Conservation (phyloP, 2,888 invertebrate genomes). For the Ochropacha duplaris region DNA sequence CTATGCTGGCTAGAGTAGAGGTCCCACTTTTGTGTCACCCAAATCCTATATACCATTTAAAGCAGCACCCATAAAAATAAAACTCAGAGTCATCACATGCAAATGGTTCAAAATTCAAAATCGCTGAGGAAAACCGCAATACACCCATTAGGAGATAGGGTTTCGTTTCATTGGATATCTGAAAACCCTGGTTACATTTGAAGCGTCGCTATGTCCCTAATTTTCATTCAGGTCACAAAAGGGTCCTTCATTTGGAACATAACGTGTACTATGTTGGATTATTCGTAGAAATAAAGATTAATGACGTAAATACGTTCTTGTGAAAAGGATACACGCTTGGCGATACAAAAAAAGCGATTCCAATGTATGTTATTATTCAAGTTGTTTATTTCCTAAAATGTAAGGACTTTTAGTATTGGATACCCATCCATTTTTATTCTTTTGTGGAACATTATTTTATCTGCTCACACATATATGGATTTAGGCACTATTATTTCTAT, state of each 20-base stretch:
- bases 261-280: slow-evolving; percentile 23
- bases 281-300: slow-evolving; percentile 39
- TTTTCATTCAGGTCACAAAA: slow-evolving; percentile 6
- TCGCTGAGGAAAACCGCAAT: not conserved
- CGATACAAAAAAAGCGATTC: slow-evolving; percentile 20
- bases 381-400: slow-evolving; percentile 17
- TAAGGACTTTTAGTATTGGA: not conserved
- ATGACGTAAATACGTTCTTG: slow-evolving; percentile 35
- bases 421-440: not conserved
- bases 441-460: not conserved
- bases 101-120: not conserved
- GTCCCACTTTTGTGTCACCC: not conserved
- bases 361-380: slow-evolving; percentile 26
- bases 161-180: not conserved
- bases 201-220: slow-evolving; percentile 1
- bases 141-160: not conserved
- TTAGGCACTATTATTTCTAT: no score
- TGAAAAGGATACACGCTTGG: slow-evolving; percentile 24
- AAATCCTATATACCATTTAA: not conserved
- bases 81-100: not conserved
- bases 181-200: not conserved
- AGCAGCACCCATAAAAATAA: not conserved
- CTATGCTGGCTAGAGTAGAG: no score
- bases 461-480: not conserved
- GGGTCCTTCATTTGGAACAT: slow-evolving; percentile 19